A percentile compares a stretch with the other conserved stretches of the same genome.
These are phyloP conservation scores for Ammodytes dubius DNA, from an alignment of 2,113 vertebrate genomes.

Conservation along the genomic window DNA sequence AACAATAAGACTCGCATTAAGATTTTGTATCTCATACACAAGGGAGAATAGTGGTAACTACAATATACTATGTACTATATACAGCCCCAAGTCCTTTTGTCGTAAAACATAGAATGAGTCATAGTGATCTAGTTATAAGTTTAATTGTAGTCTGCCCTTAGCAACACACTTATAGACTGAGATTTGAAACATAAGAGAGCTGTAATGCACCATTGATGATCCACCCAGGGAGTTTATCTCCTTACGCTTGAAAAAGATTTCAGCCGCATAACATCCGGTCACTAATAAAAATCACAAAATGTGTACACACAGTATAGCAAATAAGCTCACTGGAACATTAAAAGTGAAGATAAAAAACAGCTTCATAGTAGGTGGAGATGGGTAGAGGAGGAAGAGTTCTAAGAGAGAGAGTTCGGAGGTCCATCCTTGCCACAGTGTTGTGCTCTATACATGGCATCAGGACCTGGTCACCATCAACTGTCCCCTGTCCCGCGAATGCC, in stretches of 20 bases:
- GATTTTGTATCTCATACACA: background rate
- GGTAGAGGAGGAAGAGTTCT: constrained; percentile 76
- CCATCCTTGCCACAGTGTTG: constrained; percentile 69
- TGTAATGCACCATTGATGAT: constrained; percentile 8
- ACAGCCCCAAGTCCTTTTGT: background rate
- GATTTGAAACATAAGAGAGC: constrained; percentile 1
- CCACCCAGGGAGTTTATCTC: background rate
- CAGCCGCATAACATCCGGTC: background rate
- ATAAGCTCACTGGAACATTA: constrained; percentile 31
- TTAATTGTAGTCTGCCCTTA: background rate
- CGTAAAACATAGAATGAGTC: background rate
- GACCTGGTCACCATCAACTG: constrained; percentile 61
- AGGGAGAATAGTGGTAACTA: background rate
- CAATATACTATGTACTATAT: background rate
- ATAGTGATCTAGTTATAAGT: background rate
- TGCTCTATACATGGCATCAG: constrained; percentile 80
- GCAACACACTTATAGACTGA: background rate
- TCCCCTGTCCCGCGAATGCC: constrained; percentile 82
- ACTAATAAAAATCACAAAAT: background rate
- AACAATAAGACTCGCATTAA: background rate
- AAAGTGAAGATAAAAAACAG: constrained; percentile 82
- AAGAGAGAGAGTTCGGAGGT: constrained; percentile 70
- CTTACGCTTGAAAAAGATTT: background rate
- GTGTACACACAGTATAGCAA: background rate
- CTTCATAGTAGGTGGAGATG: constrained; percentile 79